phyloP scores from a whole-genome alignment of 2,797 vertebrate genomes.

The Tokudaia muenninki region DNA sequence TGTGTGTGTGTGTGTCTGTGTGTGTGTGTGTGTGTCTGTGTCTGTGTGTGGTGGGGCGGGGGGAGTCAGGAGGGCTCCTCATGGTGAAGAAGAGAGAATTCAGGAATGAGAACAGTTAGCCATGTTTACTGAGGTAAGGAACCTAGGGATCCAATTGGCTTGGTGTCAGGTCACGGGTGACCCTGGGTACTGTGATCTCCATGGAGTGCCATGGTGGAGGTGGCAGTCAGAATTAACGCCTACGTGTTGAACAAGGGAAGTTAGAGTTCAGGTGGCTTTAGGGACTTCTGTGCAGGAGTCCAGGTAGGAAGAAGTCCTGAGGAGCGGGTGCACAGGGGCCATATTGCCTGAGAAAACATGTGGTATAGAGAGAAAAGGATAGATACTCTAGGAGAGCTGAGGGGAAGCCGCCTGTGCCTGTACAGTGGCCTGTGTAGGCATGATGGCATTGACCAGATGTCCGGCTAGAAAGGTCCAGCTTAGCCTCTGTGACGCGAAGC shows the following conservation, averaged over 20 bases:
- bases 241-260: neutral
- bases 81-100: neutral
- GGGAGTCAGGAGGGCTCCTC: neutral
- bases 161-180: neutral
- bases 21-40: too few relatives aligned
- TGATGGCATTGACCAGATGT: accelerated
- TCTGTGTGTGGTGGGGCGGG: accelerated
- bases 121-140: neutral
- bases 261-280: accelerated
- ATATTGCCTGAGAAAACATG: neutral
- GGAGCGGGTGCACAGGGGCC: accelerated
- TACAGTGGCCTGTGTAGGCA: neutral
- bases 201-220: neutral
- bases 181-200: neutral
- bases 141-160: neutral
- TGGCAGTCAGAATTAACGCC: neutral
- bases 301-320: neutral
- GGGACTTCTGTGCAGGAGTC: neutral
- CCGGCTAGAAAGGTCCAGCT: accelerated
- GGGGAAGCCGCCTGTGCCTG: accelerated
- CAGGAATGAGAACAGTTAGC: neutral
- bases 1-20: too few relatives aligned
- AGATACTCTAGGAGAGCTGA: neutral
- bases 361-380: neutral
- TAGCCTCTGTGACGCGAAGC: neutral